phyloP scores from a whole-genome alignment of 2,888 invertebrate species.

The Hesperia comma region DNA sequence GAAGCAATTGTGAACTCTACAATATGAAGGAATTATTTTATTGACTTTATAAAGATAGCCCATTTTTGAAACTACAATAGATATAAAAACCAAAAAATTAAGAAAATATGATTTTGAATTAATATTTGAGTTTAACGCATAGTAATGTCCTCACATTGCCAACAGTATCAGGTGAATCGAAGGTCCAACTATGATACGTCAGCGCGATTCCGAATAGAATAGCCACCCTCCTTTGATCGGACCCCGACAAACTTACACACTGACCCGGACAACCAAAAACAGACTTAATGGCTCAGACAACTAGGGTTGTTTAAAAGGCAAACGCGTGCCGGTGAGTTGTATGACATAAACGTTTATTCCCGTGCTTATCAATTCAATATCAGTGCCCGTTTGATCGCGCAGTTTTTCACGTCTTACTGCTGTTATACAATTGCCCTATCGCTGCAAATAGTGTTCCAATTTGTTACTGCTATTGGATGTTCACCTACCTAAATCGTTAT shows the following conservation, averaged over 20 bases:
- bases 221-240: constrained; percentile 76
- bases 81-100: too few relatives aligned
- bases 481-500: too few relatives aligned
- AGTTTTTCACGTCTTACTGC: constrained; percentile 45
- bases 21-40: too few relatives aligned
- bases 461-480: constrained; percentile 13
- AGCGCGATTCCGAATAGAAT: constrained; percentile 73
- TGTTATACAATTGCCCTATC: constrained; percentile 24
- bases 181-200: constrained; percentile 76
- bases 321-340: constrained; percentile 5
- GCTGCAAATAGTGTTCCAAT: constrained; percentile 25
- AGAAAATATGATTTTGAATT: too few relatives aligned
- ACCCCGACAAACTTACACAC: constrained; percentile 44
- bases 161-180: constrained; percentile 73
- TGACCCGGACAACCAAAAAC: constrained; percentile 5
- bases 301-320: constrained; percentile 4
- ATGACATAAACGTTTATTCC: constrained; percentile 45
- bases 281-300: constrained; percentile 12
- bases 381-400: constrained; percentile 69
- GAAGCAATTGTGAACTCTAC: too few relatives aligned
- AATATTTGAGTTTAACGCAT: not conserved
- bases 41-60: too few relatives aligned
- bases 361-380: constrained; percentile 75
- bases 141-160: constrained; percentile 54
- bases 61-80: too few relatives aligned